Evolutionary conservation across 2,113 vertebrate genomes (phyloP), one percentile per base, ranked within the genome.

Genomic region (Hirundichthys speculiger): DNA sequence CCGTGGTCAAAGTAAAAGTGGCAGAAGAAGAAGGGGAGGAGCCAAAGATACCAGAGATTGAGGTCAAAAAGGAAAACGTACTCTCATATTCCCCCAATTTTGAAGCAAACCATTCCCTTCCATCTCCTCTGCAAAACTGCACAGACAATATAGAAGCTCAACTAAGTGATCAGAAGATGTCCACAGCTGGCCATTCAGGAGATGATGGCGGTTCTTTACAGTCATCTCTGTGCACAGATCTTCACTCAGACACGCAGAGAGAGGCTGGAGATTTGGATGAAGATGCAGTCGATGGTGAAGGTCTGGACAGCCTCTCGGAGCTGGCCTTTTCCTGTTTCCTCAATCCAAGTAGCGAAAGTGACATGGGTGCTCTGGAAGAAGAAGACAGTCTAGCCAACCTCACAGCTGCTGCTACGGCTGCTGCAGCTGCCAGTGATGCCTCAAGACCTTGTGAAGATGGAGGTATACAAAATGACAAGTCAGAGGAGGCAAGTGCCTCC

Each of bases 21-120:
- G 69, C 88, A 10, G 82, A 91, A 1, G 94, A 88, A 5, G 86
- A 89, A 3, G 79, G 38, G 27, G 79, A 80, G 3, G 93, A 94
- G 90, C 74, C 92, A 16, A 94, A 95, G 30, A 92, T 95, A 55
- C 13, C n/a, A 1, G 30, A 71, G 53, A 63, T 88, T 47, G 87
- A 85, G 61, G 95, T 98, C 8, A 98, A 98, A 71, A 94, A 92
- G 0, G 98, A 98, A 87, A 95, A 94, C 1, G 61, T 95, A 69
- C 94, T 93, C 82, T 94, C 94, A 0, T 95, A 94, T 0, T 94
- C 96, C 64, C 91, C 95, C 5, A 93, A 94, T 38, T 21, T 76
- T 14, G 50, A 68, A 15, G 93, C 93, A 58, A 95, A 94, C 0
- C 91, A 68, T 45, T 62, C 94, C 10, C 93, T 94, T 47, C 94